Percentiles rank a stretch among this genome's conserved stretches.
Conservation (phyloP, 2,797 vertebrate species). For the Hybognathus amarus region DNA sequence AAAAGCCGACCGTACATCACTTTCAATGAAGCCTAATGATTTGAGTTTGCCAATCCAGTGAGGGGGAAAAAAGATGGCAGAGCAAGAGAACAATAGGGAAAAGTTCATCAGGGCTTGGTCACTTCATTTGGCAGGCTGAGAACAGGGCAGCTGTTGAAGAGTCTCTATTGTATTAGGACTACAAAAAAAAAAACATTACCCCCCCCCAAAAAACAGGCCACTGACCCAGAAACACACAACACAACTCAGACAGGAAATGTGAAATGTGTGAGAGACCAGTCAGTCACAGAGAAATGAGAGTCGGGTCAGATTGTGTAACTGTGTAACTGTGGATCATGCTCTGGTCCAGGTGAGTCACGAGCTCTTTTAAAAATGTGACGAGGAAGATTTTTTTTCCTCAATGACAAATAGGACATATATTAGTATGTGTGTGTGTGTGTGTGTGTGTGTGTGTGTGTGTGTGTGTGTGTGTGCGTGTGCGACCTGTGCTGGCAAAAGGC, state of each 20-base stretch:
- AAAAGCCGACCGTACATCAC: constrained; percentile 48
- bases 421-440: no score
- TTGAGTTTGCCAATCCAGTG: constrained; percentile 47
- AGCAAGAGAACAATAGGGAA: constrained; percentile 50
- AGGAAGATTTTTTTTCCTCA: not conserved
- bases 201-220: constrained; percentile 41
- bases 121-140: constrained; percentile 60
- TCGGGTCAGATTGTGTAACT: constrained; percentile 6
- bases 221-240: constrained; percentile 60
- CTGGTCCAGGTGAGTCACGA: not conserved
- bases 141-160: constrained; percentile 62
- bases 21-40: constrained; percentile 53
- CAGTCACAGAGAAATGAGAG: not conserved
- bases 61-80: constrained; percentile 35
- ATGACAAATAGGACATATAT: not conserved
- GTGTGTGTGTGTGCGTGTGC: no score
- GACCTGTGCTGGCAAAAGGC: no score
- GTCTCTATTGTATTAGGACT: constrained; percentile 55
- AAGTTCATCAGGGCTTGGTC: constrained; percentile 58
- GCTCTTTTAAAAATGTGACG: not conserved
- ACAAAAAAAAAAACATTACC: constrained; percentile 57
- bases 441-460: no score
- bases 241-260: constrained; percentile 40
- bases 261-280: constrained; percentile 30
- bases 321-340: constrained; percentile 2